These are phyloP conservation scores for Chiridota heheva DNA, from an alignment of 35 echinoderm and acorn worm species.

Conservation along the genomic window DNA sequence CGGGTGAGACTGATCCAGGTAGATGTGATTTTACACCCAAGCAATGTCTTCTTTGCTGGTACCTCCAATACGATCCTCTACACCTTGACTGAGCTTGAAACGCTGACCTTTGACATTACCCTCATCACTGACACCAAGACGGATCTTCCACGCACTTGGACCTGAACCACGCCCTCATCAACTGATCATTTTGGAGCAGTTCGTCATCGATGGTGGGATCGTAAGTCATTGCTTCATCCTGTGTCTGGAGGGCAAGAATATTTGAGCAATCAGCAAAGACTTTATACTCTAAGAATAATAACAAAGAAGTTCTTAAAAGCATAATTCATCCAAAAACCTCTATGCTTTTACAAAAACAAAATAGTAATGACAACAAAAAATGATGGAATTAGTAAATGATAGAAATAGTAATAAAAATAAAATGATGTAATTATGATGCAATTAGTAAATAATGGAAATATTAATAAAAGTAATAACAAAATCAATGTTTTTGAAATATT, in stretches of 20 bases:
- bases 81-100: no score
- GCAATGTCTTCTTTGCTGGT: no score
- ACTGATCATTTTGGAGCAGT: conserved; percentile 41
- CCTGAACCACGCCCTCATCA: conserved; percentile 69
- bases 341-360: background rate
- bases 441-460: background rate
- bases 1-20: no score
- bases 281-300: background rate
- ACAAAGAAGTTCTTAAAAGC: background rate
- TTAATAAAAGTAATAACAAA: conserved; percentile 2
- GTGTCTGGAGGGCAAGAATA: conserved; percentile 45
- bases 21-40: no score
- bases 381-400: background rate
- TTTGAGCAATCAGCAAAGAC: no score
- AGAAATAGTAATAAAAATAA: background rate
- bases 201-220: conserved; percentile 21
- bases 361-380: background rate
- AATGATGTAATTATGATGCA: background rate
- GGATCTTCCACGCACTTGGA: conserved; percentile 58
- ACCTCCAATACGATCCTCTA: no score
- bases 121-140: conserved; percentile 42
- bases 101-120: no score
- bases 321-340: background rate
- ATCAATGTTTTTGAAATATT: background rate
- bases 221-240: conserved; percentile 58